Conservation (phyloP, 1,140 invertebrate species). For the Notospermus geniculatus region DNA sequence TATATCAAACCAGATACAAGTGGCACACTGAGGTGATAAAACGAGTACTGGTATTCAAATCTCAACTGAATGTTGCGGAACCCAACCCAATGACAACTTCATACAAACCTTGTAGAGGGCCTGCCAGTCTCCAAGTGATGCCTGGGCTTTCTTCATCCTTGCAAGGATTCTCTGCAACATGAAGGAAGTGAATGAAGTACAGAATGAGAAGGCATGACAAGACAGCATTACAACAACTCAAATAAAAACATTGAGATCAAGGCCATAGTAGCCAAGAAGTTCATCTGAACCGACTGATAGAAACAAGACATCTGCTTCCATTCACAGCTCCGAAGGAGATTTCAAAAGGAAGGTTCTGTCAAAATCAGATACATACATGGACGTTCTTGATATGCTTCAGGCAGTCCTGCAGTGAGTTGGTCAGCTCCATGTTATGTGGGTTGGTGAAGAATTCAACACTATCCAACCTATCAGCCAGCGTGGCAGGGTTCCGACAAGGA, state of each 20-base stretch:
- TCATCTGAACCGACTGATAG: background rate
- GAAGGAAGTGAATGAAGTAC: no score
- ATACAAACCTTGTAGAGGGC: constrained; percentile 57
- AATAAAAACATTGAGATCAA: no score
- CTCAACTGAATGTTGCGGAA: no score
- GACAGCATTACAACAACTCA: no score
- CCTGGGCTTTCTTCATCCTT: constrained; percentile 64
- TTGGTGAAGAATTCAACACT: constrained; percentile 65
- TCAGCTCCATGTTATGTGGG: constrained; percentile 61
- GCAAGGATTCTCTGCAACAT: constrained; percentile 56
- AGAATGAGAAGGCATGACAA: no score
- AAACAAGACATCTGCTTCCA: constrained; percentile 18
- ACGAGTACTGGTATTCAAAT: no score
- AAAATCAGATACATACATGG: constrained; percentile 52
- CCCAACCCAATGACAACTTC: no score
- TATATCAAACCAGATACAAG: no score
- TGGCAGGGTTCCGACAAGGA: constrained; percentile 61
- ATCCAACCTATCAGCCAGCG: constrained; percentile 62
- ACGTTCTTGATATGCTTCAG: constrained; percentile 63
- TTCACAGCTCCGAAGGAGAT: background rate
- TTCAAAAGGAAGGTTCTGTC: no score
- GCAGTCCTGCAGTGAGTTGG: constrained; percentile 60
- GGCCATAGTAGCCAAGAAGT: background rate
- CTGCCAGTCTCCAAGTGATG: constrained; percentile 67
- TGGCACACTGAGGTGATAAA: no score